These are phyloP conservation scores for Bettongia penicillata DNA, from an alignment of 2,113 vertebrate species.

Conservation along the genomic window DNA sequence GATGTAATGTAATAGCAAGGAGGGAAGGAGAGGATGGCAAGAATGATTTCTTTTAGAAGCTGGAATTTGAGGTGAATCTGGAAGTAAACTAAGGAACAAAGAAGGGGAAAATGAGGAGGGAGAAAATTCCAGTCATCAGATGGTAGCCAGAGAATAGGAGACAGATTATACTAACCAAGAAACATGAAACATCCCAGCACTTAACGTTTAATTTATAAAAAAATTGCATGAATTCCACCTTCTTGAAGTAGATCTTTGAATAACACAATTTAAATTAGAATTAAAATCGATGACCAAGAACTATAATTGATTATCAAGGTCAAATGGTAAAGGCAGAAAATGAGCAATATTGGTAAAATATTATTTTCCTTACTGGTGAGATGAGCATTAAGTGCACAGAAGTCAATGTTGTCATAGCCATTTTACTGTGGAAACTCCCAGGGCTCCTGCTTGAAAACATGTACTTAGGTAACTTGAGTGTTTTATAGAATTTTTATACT, in stretches of 20 bases:
- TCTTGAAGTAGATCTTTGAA: background rate
- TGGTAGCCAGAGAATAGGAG: background rate
- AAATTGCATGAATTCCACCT: background rate
- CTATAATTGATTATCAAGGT: background rate
- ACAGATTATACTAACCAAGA: background rate
- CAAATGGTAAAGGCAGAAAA: background rate
- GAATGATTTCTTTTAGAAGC: background rate
- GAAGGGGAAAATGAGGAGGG: background rate
- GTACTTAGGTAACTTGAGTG: background rate
- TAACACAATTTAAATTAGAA: background rate
- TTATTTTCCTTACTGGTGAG: background rate
- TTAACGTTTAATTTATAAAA: background rate
- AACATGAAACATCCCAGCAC: background rate
- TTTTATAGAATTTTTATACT: background rate
- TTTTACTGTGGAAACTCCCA: background rate
- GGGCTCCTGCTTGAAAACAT: background rate
- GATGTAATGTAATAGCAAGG: background rate
- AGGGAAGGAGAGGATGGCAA: background rate
- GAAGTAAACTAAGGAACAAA: background rate
- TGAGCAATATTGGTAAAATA: background rate
- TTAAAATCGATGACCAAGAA: background rate
- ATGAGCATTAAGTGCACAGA: background rate
- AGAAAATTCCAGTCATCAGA: background rate
- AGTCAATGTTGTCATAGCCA: background rate
- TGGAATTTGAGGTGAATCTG: background rate